phyloP scores from a whole-genome alignment of 2,113 vertebrate genomes.

The Malurus alboscapulatus region DNA sequence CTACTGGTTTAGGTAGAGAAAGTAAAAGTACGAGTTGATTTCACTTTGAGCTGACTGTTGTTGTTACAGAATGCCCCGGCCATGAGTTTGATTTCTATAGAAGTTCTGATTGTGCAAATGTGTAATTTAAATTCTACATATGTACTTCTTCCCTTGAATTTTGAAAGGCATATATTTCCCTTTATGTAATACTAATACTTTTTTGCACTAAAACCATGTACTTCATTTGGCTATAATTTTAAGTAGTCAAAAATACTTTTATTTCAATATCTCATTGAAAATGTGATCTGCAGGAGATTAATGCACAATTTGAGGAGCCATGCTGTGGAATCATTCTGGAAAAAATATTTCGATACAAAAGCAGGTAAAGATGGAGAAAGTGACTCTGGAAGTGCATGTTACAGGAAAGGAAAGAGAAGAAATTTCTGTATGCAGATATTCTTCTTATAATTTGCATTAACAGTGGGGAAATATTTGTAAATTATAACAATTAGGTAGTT shows the following conservation, averaged over 20 bases:
- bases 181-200: background rate
- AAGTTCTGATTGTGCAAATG: background rate
- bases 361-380: background rate
- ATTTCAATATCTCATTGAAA: background rate
- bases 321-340: background rate
- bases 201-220: background rate
- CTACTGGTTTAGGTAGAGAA: background rate
- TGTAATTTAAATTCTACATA: background rate
- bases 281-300: background rate
- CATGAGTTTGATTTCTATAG: background rate
- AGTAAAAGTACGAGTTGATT: background rate
- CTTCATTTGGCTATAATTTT: background rate
- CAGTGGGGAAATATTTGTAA: background rate
- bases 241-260: background rate
- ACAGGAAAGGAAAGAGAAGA: background rate
- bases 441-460: background rate
- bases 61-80: background rate
- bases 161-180: background rate
- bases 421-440: background rate
- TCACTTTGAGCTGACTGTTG: background rate
- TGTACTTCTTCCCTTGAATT: background rate
- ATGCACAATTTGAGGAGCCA: background rate
- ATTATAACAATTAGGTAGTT: background rate
- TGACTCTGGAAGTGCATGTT: background rate
- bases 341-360: background rate